A percentile compares a stretch with the other conserved stretches of the same genome.
Evolutionary conservation across 2,888 invertebrate species (phyloP).

Genomic region (Apotomis capreana): DNA sequence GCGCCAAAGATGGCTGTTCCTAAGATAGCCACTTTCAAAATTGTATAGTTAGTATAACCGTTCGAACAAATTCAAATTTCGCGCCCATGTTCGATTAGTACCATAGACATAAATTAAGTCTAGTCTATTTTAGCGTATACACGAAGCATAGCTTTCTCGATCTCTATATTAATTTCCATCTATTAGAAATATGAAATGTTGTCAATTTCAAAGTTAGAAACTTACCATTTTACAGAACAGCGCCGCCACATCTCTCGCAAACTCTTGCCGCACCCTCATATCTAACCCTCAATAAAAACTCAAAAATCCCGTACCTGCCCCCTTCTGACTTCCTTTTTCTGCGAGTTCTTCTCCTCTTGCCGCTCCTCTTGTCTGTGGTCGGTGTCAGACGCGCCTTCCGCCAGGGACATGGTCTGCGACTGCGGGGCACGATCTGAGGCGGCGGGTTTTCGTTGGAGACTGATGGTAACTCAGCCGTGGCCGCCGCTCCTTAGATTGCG

Average conservation of each 20-base stretch:
- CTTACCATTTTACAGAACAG: constrained; percentile 32
- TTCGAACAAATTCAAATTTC: too few relatives aligned
- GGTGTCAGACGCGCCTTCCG: constrained; percentile 74
- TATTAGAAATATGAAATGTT: too few relatives aligned
- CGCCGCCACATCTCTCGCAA: constrained; percentile 15
- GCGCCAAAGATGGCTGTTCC: too few relatives aligned
- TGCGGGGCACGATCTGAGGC: constrained; percentile 59
- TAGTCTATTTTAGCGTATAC: too few relatives aligned
- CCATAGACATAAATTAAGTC: too few relatives aligned
- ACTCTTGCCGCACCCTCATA: constrained; percentile 11
- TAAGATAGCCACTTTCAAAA: too few relatives aligned
- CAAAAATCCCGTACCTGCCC: constrained; percentile 45
- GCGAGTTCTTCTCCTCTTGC: constrained; percentile 48
- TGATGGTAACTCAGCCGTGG: constrained; percentile 68
- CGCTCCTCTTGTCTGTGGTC: constrained; percentile 59
- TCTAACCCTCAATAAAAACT: background rate
- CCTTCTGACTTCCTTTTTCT: constrained; percentile 48
- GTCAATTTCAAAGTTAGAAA: too few relatives aligned
- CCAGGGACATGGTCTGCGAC: constrained; percentile 78
- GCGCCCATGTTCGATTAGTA: too few relatives aligned
- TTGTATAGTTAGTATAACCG: too few relatives aligned
- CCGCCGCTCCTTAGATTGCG: constrained; percentile 60
- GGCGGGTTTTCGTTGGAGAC: constrained; percentile 65
- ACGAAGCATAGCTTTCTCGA: too few relatives aligned
- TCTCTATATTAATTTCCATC: too few relatives aligned